Evolutionary conservation across 2,888 invertebrate species (phyloP).

Genomic region (Lycophotia porphyrea): DNA sequence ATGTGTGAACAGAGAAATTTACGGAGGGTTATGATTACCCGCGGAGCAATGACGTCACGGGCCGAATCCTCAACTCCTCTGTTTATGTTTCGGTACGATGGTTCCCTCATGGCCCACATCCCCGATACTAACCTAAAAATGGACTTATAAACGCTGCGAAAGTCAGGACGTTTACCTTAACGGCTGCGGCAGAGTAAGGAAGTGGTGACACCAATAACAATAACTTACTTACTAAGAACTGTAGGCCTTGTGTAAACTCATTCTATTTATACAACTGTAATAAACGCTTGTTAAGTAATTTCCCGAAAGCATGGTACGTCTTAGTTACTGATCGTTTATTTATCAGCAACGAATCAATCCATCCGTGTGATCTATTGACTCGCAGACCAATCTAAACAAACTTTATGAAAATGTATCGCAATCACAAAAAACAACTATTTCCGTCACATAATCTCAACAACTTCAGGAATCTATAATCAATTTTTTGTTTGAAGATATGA

Average conservation of each 20-base stretch:
- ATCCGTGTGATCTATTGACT: constrained; percentile 50
- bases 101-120: constrained; percentile 54
- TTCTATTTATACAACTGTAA: constrained; percentile 21
- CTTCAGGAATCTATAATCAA: constrained; percentile 31
- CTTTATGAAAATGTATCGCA: constrained; percentile 35
- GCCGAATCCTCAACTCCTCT: constrained; percentile 39
- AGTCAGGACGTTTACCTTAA: constrained; percentile 6
- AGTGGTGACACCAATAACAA: constrained; percentile 3
- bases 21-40: constrained; percentile 45
- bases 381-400: constrained; percentile 42
- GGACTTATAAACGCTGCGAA: constrained; percentile 23
- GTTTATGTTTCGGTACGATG: constrained; percentile 49
- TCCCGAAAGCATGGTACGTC: constrained; percentile 30
- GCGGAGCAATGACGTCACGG: constrained; percentile 56
- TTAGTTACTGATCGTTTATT: constrained; percentile 50
- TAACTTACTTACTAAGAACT: constrained; percentile 14
- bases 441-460: constrained; percentile 48
- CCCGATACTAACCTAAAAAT: constrained; percentile 51
- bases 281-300: constrained; percentile 36
- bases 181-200: not conserved
- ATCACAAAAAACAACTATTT: constrained; percentile 38
- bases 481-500: constrained; percentile 43
- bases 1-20: constrained; percentile 56
- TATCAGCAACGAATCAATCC: constrained; percentile 50
- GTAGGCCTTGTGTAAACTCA: constrained; percentile 20